Percentiles rank a stretch among this genome's conserved stretches.
Conservation (phyloP, 2,113 vertebrate genomes). For the Cebidichthys violaceus region DNA sequence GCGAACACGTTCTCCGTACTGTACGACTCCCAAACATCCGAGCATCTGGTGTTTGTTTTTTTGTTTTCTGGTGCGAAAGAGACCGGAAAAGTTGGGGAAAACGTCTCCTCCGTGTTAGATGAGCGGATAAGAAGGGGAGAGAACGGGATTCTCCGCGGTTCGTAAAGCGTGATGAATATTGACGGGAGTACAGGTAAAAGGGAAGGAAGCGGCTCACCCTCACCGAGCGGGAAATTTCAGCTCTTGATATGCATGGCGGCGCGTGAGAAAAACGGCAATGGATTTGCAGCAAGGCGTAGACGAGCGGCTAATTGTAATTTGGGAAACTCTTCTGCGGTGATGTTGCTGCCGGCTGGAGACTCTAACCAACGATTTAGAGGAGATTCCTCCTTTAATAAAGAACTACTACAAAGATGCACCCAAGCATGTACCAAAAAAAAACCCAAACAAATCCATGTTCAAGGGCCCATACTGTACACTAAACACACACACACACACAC, state of each 20-base stretch:
- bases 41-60: constrained; percentile 16
- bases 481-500: background rate
- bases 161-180: constrained; percentile 47
- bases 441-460: constrained; percentile 17
- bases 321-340: background rate
- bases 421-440: background rate
- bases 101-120: background rate
- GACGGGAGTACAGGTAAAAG: constrained; percentile 42
- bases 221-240: constrained; percentile 8
- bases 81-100: background rate
- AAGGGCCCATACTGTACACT: background rate
- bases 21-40: background rate
- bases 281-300: constrained; percentile 5
- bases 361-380: background rate
- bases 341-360: background rate
- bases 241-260: constrained; percentile 28
- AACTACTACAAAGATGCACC: background rate
- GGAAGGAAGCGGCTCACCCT: constrained; percentile 9
- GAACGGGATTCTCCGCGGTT: constrained; percentile 51
- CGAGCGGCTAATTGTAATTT: constrained; percentile 41
- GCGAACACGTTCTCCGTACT: background rate
- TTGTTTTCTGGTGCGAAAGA: constrained; percentile 35
- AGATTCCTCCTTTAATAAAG: background rate
- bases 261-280: constrained; percentile 30
- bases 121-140: constrained; percentile 14